These are phyloP conservation scores for Tiliacea aurago DNA, from an alignment of 2,888 invertebrate genomes.

Conservation along the genomic window DNA sequence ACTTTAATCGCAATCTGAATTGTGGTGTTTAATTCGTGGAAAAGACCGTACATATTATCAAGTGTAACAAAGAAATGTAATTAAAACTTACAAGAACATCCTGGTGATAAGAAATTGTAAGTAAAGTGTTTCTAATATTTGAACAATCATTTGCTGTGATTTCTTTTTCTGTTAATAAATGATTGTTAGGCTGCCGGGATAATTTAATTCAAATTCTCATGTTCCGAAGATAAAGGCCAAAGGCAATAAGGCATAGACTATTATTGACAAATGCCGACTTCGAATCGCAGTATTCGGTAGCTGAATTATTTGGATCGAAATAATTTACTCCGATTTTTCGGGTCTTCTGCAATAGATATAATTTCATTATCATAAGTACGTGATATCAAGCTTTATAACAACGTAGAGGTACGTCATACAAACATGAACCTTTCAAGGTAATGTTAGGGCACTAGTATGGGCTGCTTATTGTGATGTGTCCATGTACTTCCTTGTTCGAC, in stretches of 20 bases:
- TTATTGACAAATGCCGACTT: conserved; percentile 26
- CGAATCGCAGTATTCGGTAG: conserved; percentile 35
- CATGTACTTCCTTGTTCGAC: conserved; percentile 72
- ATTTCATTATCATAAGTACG: conserved; percentile 69
- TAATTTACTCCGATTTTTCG: conserved; percentile 61
- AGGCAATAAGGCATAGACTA: conserved; percentile 11
- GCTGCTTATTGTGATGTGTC: conserved; percentile 68
- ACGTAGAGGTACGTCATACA: conserved; percentile 62
- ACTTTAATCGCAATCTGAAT: conserved; percentile 79
- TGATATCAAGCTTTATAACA: conserved; percentile 69
- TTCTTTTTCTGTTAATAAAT: conserved; percentile 71
- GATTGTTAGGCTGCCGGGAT: conserved; percentile 37
- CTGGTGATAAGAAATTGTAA: conserved; percentile 76
- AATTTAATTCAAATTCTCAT: conserved; percentile 26
- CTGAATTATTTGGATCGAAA: conserved; percentile 52
- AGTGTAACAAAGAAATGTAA: conserved; percentile 74
- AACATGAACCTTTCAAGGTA: conserved; percentile 79
- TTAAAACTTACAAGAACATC: conserved; percentile 67
- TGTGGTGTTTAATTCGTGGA: conserved; percentile 71
- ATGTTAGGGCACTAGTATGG: conserved; percentile 73
- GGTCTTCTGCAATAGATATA: conserved; percentile 58
- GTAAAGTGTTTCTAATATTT: conserved; percentile 72
- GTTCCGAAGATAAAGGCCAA: conserved; percentile 9
- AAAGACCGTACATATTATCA: conserved; percentile 74
- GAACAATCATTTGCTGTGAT: conserved; percentile 73